phyloP scores from a whole-genome alignment of 2,797 vertebrate species.

The Halcyon smyrnensis region DNA sequence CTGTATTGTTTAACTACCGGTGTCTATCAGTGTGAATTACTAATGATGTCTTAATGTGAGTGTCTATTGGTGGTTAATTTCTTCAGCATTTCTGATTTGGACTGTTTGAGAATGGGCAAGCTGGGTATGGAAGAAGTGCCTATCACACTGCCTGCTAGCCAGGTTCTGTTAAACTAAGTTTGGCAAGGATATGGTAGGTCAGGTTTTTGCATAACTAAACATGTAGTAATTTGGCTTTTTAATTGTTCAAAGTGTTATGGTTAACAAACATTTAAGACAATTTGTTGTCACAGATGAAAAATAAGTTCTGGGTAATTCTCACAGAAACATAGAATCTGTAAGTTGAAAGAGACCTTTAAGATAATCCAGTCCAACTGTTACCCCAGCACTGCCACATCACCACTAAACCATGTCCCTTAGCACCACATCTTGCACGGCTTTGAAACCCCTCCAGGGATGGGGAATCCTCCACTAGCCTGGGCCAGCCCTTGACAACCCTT shows the following conservation, averaged over 20 bases:
- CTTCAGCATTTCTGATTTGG: background rate
- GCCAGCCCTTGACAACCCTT: background rate
- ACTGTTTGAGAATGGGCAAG: background rate
- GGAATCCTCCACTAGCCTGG: background rate
- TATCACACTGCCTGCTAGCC: background rate
- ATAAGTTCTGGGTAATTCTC: rapidly evolving
- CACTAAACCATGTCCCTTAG: background rate
- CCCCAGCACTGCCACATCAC: background rate
- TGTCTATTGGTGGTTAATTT: background rate
- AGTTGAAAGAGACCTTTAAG: too few relatives aligned
- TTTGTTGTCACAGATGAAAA: background rate
- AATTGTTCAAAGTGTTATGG: rapidly evolving
- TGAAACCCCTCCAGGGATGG: background rate
- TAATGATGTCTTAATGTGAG: background rate
- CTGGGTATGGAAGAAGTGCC: background rate
- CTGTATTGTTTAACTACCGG: background rate
- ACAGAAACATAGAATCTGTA: background rate
- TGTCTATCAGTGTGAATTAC: background rate
- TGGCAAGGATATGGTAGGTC: background rate
- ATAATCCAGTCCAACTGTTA: background rate
- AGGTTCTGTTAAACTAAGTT: background rate
- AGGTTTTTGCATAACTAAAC: background rate
- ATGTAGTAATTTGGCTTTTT: background rate
- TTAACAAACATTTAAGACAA: background rate
- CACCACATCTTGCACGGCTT: background rate